phyloP scores from a whole-genome alignment of 2,888 invertebrate species.

The Didymodactylos carnosus region DNA sequence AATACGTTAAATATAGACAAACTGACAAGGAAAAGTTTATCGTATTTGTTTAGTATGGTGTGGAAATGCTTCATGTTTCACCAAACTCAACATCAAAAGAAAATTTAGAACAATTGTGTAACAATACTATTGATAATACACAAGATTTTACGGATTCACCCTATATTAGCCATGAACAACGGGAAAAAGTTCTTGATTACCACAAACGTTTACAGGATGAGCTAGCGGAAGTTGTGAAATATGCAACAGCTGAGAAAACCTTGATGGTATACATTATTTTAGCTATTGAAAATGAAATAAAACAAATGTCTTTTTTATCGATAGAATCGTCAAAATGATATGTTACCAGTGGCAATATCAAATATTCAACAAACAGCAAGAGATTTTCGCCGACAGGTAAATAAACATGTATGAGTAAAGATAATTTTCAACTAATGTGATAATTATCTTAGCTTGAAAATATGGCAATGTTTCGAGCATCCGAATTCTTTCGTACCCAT shows the following conservation, averaged over 20 bases:
- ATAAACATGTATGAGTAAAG: not conserved
- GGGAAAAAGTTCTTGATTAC: conserved; percentile 37
- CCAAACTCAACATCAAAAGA: conserved; percentile 29
- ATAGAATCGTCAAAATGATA: not conserved
- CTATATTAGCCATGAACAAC: conserved; percentile 86
- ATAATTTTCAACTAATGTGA: not conserved
- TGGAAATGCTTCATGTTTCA: conserved; percentile 65
- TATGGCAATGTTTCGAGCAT: conserved; percentile 61
- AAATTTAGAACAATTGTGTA: not conserved
- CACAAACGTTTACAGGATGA: not conserved
- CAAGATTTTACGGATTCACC: conserved; percentile 95
- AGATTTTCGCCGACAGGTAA: not conserved
- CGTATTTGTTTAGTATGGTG: conserved; percentile 42
- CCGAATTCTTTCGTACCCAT: conserved; percentile 46
- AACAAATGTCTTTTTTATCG: not conserved
- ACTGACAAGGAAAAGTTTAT: not conserved
- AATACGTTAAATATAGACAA: not conserved
- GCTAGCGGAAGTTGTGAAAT: not conserved
- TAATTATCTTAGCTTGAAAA: conserved; percentile 49
- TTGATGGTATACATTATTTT: not conserved
- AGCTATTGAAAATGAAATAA: conserved; percentile 2
- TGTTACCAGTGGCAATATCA: not conserved
- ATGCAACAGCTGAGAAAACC: not conserved
- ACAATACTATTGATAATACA: conserved; percentile 54
- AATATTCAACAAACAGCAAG: not conserved